phyloP scores from a whole-genome alignment of 2,113 vertebrate genomes.

The Seriola aureovittata region DNA sequence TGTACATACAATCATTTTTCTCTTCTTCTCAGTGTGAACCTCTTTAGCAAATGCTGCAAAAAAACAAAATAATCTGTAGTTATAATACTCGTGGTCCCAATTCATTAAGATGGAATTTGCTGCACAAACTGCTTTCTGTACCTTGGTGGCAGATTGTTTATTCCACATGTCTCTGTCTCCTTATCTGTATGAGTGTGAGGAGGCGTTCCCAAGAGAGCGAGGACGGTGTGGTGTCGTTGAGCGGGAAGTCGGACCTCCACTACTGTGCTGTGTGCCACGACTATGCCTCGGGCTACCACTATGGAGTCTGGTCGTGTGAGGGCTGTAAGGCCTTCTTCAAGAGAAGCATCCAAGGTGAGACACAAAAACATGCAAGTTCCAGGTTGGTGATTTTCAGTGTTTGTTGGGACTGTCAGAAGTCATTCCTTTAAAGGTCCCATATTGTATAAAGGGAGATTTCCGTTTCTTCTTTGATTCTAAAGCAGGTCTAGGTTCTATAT shows the following conservation, averaged over 20 bases:
- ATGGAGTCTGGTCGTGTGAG: conserved; percentile 98
- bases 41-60: too few species aligned
- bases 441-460: too few species aligned
- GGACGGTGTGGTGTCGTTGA: conserved; percentile 80
- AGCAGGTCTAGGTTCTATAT: too few species aligned
- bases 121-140: not conserved
- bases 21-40: too few species aligned
- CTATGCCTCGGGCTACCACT: conserved; percentile 99
- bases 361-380: not conserved
- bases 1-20: too few species aligned
- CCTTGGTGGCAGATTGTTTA: too few species aligned
- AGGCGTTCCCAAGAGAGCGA: conserved; percentile 80
- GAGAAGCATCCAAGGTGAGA: conserved; percentile 96
- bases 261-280: conserved; percentile 97
- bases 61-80: not conserved
- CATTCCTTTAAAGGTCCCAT: not conserved
- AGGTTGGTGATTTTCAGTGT: not conserved
- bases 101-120: not conserved
- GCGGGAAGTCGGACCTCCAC: conserved; percentile 90
- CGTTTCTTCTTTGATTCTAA: too few species aligned
- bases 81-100: not conserved
- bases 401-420: too few species aligned
- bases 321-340: conserved; percentile 99
- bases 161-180: too few species aligned
- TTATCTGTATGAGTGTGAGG: conserved; percentile 84